Conservation (phyloP, 2,113 vertebrate species). For the Propithecus coquereli region DNA sequence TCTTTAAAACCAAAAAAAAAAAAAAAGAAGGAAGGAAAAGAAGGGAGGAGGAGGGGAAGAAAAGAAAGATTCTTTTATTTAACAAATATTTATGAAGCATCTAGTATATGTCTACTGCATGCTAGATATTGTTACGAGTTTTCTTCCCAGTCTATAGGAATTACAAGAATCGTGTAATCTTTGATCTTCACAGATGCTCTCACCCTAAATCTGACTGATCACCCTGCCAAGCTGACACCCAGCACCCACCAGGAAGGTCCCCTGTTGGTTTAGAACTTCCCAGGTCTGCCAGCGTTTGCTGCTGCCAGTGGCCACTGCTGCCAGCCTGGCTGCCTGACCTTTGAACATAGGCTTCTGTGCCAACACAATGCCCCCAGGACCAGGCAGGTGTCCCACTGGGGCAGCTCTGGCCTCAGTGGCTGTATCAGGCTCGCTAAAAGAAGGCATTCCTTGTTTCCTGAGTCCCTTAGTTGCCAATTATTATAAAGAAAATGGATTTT, state of each 20-base stretch:
- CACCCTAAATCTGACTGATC: background rate
- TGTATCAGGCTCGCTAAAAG: background rate
- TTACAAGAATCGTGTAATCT: background rate
- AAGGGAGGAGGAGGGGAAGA: fast-evolving
- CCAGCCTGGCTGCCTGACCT: background rate
- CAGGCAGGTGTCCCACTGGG: no score
- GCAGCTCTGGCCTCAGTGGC: background rate
- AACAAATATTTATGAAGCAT: background rate
- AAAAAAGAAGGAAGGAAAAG: background rate
- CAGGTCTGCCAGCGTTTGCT: background rate
- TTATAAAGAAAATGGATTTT: background rate
- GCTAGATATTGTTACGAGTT: background rate
- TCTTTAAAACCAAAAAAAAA: background rate
- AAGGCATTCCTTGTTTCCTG: background rate
- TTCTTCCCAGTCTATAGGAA: background rate
- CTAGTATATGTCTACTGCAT: background rate
- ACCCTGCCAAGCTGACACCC: background rate
- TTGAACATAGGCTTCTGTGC: background rate
- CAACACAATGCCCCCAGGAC: background rate
- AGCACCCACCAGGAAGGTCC: background rate
- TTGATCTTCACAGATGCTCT: background rate
- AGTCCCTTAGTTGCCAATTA: background rate
- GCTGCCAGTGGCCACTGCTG: background rate
- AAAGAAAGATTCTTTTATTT: background rate
- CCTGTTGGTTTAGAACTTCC: background rate